Percentiles rank a stretch among this genome's conserved stretches.
phyloP scores from a whole-genome alignment of 2,888 invertebrate species.

The Dinocampus coccinellae region DNA sequence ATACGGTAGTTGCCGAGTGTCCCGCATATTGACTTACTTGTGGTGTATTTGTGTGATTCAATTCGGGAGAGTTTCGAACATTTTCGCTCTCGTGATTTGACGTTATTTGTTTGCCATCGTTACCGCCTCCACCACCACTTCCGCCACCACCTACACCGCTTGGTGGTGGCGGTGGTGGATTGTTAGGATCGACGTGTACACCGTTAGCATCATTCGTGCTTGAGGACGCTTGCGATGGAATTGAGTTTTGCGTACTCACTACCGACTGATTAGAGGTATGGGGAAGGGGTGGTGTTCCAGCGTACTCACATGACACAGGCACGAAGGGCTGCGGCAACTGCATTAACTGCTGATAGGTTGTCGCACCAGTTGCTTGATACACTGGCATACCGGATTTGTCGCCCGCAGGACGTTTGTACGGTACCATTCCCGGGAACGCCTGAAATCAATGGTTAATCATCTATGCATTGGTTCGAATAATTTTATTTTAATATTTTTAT shows the following conservation, averaged over 20 bases:
- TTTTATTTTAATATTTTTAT: not conserved
- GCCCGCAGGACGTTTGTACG: slow-evolving; percentile 95
- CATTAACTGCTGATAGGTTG: slow-evolving; percentile 95
- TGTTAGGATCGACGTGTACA: slow-evolving; percentile 67
- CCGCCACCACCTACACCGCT: slow-evolving; percentile 46
- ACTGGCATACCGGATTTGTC: slow-evolving; percentile 97
- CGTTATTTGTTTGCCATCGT: slow-evolving; percentile 41
- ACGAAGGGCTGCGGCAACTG: slow-evolving; percentile 96
- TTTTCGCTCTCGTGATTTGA: slow-evolving; percentile 64
- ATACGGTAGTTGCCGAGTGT: slow-evolving; percentile 39
- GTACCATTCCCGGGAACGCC: slow-evolving; percentile 96
- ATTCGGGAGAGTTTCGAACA: slow-evolving; percentile 66
- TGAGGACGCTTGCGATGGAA: slow-evolving; percentile 49
- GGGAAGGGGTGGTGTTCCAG: slow-evolving; percentile 77
- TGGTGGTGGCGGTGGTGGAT: slow-evolving; percentile 66
- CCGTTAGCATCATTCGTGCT: slow-evolving; percentile 45
- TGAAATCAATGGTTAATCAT: slow-evolving; percentile 67
- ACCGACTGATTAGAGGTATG: slow-evolving; percentile 70
- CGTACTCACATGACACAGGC: slow-evolving; percentile 99
- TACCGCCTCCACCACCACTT: slow-evolving; percentile 41
- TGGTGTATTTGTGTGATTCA: slow-evolving; percentile 63
- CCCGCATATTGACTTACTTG: slow-evolving; percentile 49
- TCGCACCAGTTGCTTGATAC: slow-evolving; percentile 89
- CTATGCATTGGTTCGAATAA: not conserved
- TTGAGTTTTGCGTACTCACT: slow-evolving; percentile 60